Evolutionary conservation across 2,797 vertebrate species (phyloP), one percentile per base, ranked within the genome.

Genomic region (Staurois parvus): DNA sequence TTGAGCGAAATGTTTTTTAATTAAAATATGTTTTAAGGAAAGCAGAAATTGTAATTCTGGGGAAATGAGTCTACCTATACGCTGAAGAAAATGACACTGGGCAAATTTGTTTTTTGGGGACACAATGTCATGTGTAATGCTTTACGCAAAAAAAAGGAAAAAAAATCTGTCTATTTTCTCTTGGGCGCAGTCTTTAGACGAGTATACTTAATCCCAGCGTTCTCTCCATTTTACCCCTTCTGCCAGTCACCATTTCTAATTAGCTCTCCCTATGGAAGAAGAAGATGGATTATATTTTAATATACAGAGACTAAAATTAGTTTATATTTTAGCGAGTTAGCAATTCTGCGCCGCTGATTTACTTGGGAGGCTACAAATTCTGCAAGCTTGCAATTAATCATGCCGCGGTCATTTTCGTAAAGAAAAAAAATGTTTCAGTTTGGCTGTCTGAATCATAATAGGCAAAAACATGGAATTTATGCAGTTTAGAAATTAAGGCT

Each of bases 251-350:
- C 93, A 95, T 96, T 96, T 95, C 95, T 95, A 96, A 94, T 94
- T 97, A 97, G 95, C 94, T 95, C 93, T 94, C 93, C 94, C 88
- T 87, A 85, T 89, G 94, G 95, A 95, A 94, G 92, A 95, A 92
- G 94, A 94, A 96, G 95, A 95, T 96, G 95, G 94, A 96, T 97
- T 97, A 95, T 97, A 96, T 98, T 98, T 98, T 98, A 96, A 93
- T 96, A 96, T 94, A 94, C 94, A 91, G 93, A 93, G 94, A 94
- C 95, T 95, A 95, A 96, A 97, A 96, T 95, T 95, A 96, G 96
- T 97, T 97, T 96, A 91, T 96, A 94, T 97, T 97, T 97, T 94
- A 97, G 95, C 97, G 95, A 96, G 95, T 96, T 96, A 95, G 95
- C 96, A 94, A 95, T 96, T 96, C 96, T 93, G 88, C 94, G 96